Evolutionary conservation across 2,888 invertebrate species (phyloP).

Genomic region (Acanthacorydalis orientalis): DNA sequence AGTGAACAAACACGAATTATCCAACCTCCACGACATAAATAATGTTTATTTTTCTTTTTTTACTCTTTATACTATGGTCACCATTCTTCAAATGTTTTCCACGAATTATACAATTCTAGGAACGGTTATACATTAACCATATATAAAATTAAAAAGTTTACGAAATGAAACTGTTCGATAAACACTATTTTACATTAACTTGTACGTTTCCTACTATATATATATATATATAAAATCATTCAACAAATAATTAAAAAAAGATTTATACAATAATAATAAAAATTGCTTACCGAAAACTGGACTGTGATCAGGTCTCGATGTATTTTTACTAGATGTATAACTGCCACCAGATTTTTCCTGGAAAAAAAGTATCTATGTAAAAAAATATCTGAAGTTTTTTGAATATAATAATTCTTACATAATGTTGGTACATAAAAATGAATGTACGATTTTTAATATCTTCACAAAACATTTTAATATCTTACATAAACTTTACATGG

Average conservation of each 20-base stretch:
- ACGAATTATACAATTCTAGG: background rate
- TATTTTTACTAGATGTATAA: constrained; percentile 57
- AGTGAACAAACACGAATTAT: too few relatives aligned
- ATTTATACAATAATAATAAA: background rate
- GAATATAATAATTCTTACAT: background rate
- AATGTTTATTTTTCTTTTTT: background rate
- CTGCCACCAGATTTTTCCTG: constrained; percentile 73
- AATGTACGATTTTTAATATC: too few relatives aligned
- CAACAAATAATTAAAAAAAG: background rate
- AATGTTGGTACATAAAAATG: too few relatives aligned
- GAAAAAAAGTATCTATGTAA: constrained; percentile 23
- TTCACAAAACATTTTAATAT: too few relatives aligned
- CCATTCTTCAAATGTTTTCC: too few relatives aligned
- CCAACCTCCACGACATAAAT: background rate
- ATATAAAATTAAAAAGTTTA: too few relatives aligned
- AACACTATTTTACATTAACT: background rate
- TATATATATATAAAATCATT: too few relatives aligned
- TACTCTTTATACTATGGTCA: background rate
- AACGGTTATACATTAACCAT: background rate
- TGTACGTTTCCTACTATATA: background rate
- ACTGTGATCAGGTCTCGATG: constrained; percentile 69
- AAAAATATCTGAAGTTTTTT: background rate
- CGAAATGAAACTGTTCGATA: background rate
- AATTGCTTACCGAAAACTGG: constrained; percentile 69
- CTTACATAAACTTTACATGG: too few relatives aligned